These are phyloP conservation scores for Brienomyrus brachyistius DNA, from an alignment of 2,113 vertebrate species.

Conservation along the genomic window DNA sequence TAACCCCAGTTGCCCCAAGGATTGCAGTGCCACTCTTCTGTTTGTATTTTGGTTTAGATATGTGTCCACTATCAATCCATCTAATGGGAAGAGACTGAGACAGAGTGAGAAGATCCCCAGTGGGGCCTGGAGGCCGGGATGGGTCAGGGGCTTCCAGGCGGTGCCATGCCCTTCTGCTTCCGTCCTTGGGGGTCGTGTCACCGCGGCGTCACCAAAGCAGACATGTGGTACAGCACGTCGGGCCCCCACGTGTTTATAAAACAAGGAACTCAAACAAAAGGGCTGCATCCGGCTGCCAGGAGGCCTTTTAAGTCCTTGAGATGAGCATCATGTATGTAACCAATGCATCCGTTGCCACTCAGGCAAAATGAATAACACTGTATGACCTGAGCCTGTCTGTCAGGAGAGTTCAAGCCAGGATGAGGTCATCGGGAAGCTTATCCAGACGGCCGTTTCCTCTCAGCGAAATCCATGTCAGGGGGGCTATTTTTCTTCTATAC, in stretches of 20 bases:
- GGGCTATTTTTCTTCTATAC: not conserved
- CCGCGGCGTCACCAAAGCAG: slow-evolving; percentile 42
- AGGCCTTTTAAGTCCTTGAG: slow-evolving; percentile 43
- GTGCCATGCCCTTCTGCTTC: not conserved
- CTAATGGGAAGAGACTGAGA: not conserved
- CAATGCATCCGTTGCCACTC: slow-evolving; percentile 45
- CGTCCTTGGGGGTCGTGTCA: not conserved
- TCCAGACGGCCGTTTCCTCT: not conserved
- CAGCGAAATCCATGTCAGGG: not conserved
- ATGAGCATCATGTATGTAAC: slow-evolving; percentile 61
- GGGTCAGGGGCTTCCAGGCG: not conserved
- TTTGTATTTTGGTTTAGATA: not conserved
- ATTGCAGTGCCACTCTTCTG: not conserved
- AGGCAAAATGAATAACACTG: slow-evolving; percentile 35
- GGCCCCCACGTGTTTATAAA: slow-evolving; percentile 49
- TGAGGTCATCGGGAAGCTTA: slow-evolving; percentile 6
- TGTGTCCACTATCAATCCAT: too few relatives aligned
- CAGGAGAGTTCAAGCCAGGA: not conserved
- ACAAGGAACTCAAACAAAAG: slow-evolving; percentile 51
- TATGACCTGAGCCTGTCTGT: not conserved
- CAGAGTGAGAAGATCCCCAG: not conserved
- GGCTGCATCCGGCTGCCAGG: slow-evolving; percentile 55
- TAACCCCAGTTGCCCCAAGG: not conserved
- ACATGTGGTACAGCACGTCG: slow-evolving; percentile 52
- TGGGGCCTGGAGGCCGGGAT: not conserved